These are phyloP conservation scores for Aphaenogaster rudis DNA, from an alignment of 1,140 invertebrate genomes.

Conservation along the genomic window DNA sequence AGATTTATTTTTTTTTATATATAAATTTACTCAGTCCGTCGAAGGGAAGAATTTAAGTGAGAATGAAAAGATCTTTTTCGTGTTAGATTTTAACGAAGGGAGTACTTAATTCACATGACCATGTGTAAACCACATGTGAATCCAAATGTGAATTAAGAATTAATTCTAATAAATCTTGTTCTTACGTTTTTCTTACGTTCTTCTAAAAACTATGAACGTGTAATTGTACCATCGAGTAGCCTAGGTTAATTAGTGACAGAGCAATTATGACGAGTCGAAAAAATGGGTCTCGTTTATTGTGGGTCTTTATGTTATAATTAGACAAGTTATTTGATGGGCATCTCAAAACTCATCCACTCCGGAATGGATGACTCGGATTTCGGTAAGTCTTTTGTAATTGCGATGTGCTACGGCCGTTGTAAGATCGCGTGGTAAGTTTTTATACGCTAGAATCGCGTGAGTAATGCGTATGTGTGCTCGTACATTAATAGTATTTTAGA, in stretches of 20 bases:
- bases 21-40: background rate
- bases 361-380: constrained; percentile 45
- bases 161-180: too few relatives aligned
- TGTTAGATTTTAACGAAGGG: constrained; percentile 14
- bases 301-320: background rate
- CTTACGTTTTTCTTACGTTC: background rate
- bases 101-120: background rate
- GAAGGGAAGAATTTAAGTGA: background rate
- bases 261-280: background rate
- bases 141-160: background rate
- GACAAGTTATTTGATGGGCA: background rate
- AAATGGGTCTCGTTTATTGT: constrained; percentile 27
- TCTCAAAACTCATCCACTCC: constrained; percentile 27
- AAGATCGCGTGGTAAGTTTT: background rate
- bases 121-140: background rate
- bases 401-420: background rate
- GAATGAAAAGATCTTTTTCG: background rate
- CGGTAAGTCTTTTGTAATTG: constrained; percentile 18
- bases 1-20: background rate
- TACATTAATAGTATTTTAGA: background rate
- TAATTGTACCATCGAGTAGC: background rate
- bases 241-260: background rate
- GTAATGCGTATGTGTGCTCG: background rate
- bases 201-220: constrained; percentile 29
- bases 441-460: background rate